Base-by-base conservation (phyloP, 2,113 vertebrate genomes). In the Nicator chloris region DNA sequence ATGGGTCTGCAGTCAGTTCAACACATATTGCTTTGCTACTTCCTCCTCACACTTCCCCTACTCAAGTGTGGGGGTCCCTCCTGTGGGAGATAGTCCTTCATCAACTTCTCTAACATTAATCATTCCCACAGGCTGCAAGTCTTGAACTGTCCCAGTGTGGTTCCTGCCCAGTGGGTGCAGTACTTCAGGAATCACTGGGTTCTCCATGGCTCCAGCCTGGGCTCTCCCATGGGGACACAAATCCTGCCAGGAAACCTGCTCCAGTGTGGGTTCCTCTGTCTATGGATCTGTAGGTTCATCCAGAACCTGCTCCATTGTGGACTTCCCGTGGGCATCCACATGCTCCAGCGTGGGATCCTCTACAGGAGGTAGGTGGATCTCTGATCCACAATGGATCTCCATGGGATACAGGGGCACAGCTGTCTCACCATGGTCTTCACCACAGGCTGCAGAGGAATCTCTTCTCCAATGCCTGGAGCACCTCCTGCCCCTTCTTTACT, bases 401-500 rank as follows among this genome's bases (percentile, higher is more conserved):
- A 35, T 13, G 16, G 24, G 9, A n/a, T 60, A 44, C 22, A 60
- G 22, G 5, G 6, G 2, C 5, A 50, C 21, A 71, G 11, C 19
- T n/a, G 8, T 17, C 13, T 66, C 37, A 56, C 40, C 3, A 8
- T 10, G 11, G 10, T 23, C 23, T 57, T 40, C 24, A 28, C 6
- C 21, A 42, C 0, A 0, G 30, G 23, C 28, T 76, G 47, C 22
- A 54, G 24, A 3, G 6, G 16, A 72, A 78, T 11, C 33, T 60
- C 44, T 47, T 56, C 18, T 60, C 33, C 4, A 5, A 23, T 3
- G 5, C 16, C 31, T 56, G 20, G 3, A 78, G 37, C 15, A 42
- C 8, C 8, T 65, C 30, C 26, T 51, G 5, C 7, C 5, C 26
- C 8, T 53, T 21, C 49, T 72, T 31, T 40, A 11, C 14, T 33